Evolutionary conservation across 2,797 vertebrate species (phyloP), one percentile per base, ranked within the genome.

Genomic region (Smutsia gigantea): DNA sequence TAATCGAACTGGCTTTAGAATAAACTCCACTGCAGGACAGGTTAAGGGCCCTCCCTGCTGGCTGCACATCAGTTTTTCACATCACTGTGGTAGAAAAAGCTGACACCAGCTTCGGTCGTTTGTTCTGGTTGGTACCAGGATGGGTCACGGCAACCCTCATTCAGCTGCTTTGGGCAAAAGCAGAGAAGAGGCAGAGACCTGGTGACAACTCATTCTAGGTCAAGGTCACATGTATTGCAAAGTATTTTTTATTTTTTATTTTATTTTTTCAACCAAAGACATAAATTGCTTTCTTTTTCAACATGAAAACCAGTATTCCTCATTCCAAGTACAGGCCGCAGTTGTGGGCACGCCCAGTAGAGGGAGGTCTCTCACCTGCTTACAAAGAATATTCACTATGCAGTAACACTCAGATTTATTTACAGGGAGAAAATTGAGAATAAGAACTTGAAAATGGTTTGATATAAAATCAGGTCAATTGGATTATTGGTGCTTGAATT

Each of bases 361-460:
- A 95, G 96, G 97, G 97, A 95, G 42, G 11, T 27, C 92, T 96
- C 84, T 96, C 64, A 89, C 93, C 39, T 97, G 61, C 31, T 95
- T 69, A 83, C 46, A 49, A 90, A 95, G 69, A 75, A 55, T 19
- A 59, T 39, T 74, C 21, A 12, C 3, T 72, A 68, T 14, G 23
- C 7, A 42, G 39, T 7, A 46, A 55, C 21, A 10, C 17, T 93
- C 39, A 90, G 63, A 68, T 82, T 68, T 81, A 68, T 78, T 68
- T 81, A n/a, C 4, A 39, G 37, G 18, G 74, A 4, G 5, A 1
- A 53, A 37, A 21, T n/a, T n/a, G 11, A 69, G 61, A 77, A 75
- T 37, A 78, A 84, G 21, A 88, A 39, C 14, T 87, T 59, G n/a
- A 63, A 94, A 93, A 42, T 59, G 17, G 9, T 21, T 93, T 90